A percentile compares a stretch with the other conserved stretches of the same genome.
Conservation (phyloP, 2,888 invertebrate genomes). For the Drosophila tripunctata region DNA sequence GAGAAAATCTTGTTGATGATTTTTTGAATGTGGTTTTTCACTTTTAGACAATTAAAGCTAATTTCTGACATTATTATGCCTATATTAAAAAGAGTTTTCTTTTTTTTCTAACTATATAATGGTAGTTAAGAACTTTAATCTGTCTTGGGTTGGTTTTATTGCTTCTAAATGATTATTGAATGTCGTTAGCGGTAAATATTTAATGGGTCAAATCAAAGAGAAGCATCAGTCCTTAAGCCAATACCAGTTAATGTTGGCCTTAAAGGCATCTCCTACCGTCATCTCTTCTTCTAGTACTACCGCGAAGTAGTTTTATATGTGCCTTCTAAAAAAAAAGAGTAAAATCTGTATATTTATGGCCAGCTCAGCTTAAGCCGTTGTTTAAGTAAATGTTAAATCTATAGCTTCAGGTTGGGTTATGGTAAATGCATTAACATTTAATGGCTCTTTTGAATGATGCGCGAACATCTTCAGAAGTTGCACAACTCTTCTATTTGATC, state of each 20-base stretch:
- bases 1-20: conserved; percentile 13
- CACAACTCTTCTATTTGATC: conserved; percentile 24
- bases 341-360: conserved; percentile 23
- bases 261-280: background rate
- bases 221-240: conserved; percentile 12
- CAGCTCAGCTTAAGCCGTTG: conserved; percentile 19
- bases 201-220: conserved; percentile 39
- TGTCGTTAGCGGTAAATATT: conserved; percentile 50
- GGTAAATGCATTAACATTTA: conserved; percentile 24
- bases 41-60: conserved; percentile 36
- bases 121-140: conserved; percentile 16
- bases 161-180: conserved; percentile 49
- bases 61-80: conserved; percentile 21
- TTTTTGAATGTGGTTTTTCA: conserved; percentile 5
- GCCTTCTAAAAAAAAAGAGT: conserved; percentile 2
- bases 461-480: conserved; percentile 15
- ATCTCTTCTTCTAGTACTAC: background rate
- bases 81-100: conserved; percentile 10
- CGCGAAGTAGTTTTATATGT: conserved; percentile 15
- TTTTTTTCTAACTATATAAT: conserved; percentile 2
- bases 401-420: conserved; percentile 41
- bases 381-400: conserved; percentile 34
- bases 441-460: conserved; percentile 29
- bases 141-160: conserved; percentile 33
- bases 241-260: conserved; percentile 11